These are phyloP conservation scores for Saiga tatarica DNA, from an alignment of 2,113 vertebrate genomes.

Conservation along the genomic window DNA sequence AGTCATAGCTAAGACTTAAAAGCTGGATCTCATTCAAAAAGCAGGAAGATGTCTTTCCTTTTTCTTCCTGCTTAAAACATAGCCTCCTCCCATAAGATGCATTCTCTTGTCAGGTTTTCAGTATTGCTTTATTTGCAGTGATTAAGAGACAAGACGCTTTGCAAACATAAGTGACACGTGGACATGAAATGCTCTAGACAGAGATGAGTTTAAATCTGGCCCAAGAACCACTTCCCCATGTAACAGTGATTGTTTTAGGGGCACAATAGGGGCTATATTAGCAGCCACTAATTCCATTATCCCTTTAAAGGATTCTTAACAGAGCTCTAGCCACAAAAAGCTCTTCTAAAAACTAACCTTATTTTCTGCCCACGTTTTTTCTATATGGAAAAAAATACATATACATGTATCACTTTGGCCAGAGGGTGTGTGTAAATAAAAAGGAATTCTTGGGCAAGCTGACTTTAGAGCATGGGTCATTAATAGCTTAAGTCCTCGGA, in stretches of 20 bases:
- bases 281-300: conserved; percentile 31
- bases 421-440: neutral
- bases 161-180: conserved; percentile 44
- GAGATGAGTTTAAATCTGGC: conserved; percentile 56
- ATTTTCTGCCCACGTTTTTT: conserved; percentile 34
- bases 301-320: conserved; percentile 40
- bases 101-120: conserved; percentile 61
- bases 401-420: neutral
- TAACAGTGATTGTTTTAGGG: conserved; percentile 63
- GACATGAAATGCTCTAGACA: conserved; percentile 66
- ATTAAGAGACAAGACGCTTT: conserved; percentile 58
- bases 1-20: conserved; percentile 60
- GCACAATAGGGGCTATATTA: conserved; percentile 6
- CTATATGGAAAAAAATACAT: neutral
- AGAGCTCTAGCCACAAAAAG: conserved; percentile 13
- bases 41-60: conserved; percentile 29
- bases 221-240: conserved; percentile 47
- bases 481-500: neutral
- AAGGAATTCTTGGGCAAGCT: conserved; percentile 10
- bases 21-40: conserved; percentile 47
- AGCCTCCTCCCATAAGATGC: conserved; percentile 72
- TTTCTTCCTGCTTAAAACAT: conserved; percentile 51
- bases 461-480: neutral
- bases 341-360: conserved; percentile 45
- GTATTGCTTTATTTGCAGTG: conserved; percentile 78